These are phyloP conservation scores for Eucriotettix oculatus DNA, from an alignment of 2,888 invertebrate species.

Conservation along the genomic window DNA sequence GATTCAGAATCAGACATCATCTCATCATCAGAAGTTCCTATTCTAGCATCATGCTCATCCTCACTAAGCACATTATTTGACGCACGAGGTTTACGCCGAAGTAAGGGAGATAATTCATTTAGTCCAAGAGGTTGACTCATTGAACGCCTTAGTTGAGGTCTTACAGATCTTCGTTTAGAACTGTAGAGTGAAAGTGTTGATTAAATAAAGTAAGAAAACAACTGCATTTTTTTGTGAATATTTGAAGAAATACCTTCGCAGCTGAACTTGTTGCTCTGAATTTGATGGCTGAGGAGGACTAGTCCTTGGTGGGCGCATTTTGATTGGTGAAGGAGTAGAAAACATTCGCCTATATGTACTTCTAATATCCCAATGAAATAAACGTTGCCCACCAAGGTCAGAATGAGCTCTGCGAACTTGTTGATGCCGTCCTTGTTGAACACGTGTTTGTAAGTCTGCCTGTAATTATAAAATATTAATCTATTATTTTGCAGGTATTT, in stretches of 20 bases:
- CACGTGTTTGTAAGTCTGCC: conserved; percentile 35
- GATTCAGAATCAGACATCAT: conserved; percentile 39
- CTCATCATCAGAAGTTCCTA: conserved; percentile 35
- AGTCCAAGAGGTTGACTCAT: conserved; percentile 50
- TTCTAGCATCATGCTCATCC: conserved; percentile 37
- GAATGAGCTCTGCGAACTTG: conserved; percentile 38
- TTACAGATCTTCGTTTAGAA: conserved; percentile 5
- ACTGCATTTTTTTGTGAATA: neutral
- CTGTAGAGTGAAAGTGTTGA: neutral
- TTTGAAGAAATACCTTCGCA: neutral
- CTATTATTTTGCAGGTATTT: too few relatives aligned
- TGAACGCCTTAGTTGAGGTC: conserved; percentile 33
- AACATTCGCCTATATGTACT: conserved; percentile 29
- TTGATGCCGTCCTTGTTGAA: conserved; percentile 19
- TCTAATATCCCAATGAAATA: conserved; percentile 34
- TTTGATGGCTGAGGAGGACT: conserved; percentile 21
- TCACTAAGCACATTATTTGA: conserved; percentile 29
- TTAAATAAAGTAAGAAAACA: neutral
- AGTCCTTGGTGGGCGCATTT: conserved; percentile 27
- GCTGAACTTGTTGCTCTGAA: neutral
- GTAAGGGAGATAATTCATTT: conserved; percentile 37
- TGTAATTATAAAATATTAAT: conserved; percentile 17
- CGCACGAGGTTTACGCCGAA: conserved; percentile 29
- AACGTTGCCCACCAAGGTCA: conserved; percentile 37
- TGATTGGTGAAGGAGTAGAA: conserved; percentile 30